Evolutionary conservation across 1,140 invertebrate species (phyloP).

Genomic region (Drosophila erecta): DNA sequence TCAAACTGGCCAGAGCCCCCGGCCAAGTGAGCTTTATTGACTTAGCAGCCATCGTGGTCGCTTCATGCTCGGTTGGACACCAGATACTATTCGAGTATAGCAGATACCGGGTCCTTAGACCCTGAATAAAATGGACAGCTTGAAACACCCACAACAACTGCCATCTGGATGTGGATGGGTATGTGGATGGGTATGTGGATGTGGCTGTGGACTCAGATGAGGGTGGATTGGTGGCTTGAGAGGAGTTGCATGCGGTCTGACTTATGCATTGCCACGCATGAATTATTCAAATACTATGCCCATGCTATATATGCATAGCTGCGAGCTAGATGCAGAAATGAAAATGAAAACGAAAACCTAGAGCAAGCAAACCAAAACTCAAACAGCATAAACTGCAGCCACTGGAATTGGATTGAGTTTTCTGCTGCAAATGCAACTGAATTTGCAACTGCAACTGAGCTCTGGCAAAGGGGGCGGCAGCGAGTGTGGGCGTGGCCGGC

Average conservation of each 20-base stretch:
- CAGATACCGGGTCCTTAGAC: background rate
- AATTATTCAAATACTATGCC: conserved; percentile 68
- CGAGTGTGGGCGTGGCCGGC: background rate
- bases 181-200: too few species aligned
- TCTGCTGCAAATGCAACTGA: conserved; percentile 22
- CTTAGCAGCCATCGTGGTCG: conserved; percentile 9
- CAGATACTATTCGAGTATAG: conserved; percentile 1
- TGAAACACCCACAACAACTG: conserved; percentile 22
- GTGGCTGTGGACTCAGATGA: background rate
- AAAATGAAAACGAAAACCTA: conserved; percentile 35
- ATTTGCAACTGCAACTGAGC: conserved; percentile 17
- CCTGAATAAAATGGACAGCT: conserved; percentile 26
- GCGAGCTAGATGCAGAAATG: conserved; percentile 13
- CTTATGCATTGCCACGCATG: conserved; percentile 78
- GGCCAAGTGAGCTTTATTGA: conserved; percentile 28
- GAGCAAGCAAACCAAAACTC: conserved; percentile 47
- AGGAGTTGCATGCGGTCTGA: conserved; percentile 35
- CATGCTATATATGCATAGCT: conserved; percentile 48
- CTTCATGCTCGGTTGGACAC: conserved; percentile 3
- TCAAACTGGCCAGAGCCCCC: conserved; percentile 6
- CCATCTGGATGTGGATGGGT: conserved; percentile 13
- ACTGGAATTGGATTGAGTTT: conserved; percentile 70
- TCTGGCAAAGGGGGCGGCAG: background rate
- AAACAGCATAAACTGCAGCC: conserved; percentile 69
- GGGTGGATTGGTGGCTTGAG: background rate